Base-by-base conservation (phyloP, 35 echinoderm and acorn worm species). In the Acanthaster planci region DNA sequence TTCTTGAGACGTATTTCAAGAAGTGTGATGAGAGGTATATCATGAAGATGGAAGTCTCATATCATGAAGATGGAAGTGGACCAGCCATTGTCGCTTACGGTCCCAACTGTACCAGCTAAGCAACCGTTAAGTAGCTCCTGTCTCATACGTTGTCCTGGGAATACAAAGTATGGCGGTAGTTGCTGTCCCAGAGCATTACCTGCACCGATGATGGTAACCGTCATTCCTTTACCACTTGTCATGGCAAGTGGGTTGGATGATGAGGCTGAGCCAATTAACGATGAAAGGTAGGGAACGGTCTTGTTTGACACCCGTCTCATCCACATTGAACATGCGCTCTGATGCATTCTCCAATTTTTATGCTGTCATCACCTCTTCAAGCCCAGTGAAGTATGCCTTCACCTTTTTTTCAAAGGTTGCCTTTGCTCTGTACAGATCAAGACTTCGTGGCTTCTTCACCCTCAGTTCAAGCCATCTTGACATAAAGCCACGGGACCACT, bases 161-260 rank as follows among this genome's bases (percentile, higher is more conserved):
- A 86, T 0, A 86, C 40, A 17, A 86, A 52, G 39, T 86, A 77
- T 12, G 84, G 84, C 29, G 75, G 84, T 21, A 78, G 27, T 18
- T 60, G 58, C 22, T 77, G 67, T 8, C 50, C 52, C 1, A 78
- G 18, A 0, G 84, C 75, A 54, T 30, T 86, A 19, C 77, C 37
- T 9, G 31, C 18, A 18, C 44, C 77, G 39, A 52, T 38, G 23
- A 79, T 79, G 23, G 77, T 44, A 10, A 72, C 64, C 14, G 34
- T 72, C 64, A 72, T 68, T n/a, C 34, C 23, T 19, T 68, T 72
- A 12, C 34, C 23, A 26, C 64, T 29, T 21, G 23, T 72, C 19
- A 3, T 26, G 1, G 23, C 7, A 72, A 59, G 56, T 59, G 56
- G 17, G 56, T 0, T 21, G 3, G 56, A 59, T 59, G 56, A n/a